These are phyloP conservation scores for Spermophilus dauricus DNA, from an alignment of 2,113 vertebrate species.

Conservation along the genomic window DNA sequence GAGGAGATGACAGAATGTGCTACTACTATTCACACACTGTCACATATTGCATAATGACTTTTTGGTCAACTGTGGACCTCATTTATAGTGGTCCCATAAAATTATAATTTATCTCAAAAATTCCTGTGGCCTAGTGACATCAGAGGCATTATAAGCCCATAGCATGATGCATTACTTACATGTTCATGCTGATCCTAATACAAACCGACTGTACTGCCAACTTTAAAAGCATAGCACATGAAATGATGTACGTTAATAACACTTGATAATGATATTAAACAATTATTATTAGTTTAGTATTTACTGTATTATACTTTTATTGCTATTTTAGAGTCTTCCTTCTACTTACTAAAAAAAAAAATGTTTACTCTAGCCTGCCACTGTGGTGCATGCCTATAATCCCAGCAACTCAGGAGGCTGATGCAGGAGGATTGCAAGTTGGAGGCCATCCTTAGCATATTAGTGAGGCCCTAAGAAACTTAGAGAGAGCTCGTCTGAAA, in stretches of 20 bases:
- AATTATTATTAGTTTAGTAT: background rate
- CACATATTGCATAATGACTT: accelerated
- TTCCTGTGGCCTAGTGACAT: background rate
- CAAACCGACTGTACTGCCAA: background rate
- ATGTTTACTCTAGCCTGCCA: no score
- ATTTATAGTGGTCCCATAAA: background rate
- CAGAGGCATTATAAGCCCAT: background rate
- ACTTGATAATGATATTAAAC: background rate
- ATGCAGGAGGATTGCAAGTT: no score
- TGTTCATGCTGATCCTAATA: background rate
- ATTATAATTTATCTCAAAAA: background rate
- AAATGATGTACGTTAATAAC: background rate
- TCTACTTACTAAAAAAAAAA: background rate
- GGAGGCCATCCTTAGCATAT: no score
- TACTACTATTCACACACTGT: background rate
- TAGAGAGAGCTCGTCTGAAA: no score
- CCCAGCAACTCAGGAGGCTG: no score
- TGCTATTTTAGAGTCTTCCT: background rate
- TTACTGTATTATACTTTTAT: background rate
- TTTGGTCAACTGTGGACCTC: background rate
- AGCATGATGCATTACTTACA: background rate
- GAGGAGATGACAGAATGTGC: background rate
- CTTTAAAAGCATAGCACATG: background rate
- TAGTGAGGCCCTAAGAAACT: no score
- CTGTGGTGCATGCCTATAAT: no score